These are phyloP conservation scores for Brachionus rubens DNA, from an alignment of 1,140 invertebrate genomes.

Conservation along the genomic window DNA sequence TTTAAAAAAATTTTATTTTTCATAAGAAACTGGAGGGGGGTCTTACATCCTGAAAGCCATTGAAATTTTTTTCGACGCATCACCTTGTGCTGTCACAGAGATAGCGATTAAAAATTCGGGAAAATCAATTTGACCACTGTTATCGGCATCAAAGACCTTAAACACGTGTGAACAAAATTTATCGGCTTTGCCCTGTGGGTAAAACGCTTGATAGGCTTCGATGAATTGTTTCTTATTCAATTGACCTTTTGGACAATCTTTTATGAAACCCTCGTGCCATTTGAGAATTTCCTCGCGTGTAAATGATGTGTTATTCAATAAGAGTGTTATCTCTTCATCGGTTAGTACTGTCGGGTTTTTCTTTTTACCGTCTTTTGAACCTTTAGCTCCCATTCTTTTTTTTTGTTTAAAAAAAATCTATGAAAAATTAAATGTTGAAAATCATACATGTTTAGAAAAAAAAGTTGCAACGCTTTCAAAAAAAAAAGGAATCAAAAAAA, in stretches of 20 bases:
- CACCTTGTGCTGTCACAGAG: conserved; percentile 35
- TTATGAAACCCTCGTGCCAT: conserved; percentile 57
- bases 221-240: conserved; percentile 47
- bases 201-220: conserved; percentile 36
- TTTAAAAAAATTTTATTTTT: neutral
- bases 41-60: conserved; percentile 33
- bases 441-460: no score
- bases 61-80: conserved; percentile 15
- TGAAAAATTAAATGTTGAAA: no score
- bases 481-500: neutral
- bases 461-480: no score
- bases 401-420: conserved; percentile 1
- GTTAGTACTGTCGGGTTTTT: conserved; percentile 45
- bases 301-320: conserved; percentile 60
- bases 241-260: conserved; percentile 47
- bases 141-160: conserved; percentile 38
- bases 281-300: conserved; percentile 59
- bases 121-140: conserved; percentile 44
- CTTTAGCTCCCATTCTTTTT: conserved; percentile 17
- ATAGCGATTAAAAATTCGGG: conserved; percentile 42
- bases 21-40: neutral
- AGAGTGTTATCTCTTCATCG: conserved; percentile 57
- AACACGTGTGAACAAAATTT: conserved; percentile 44
- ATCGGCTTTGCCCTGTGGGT: conserved; percentile 31
- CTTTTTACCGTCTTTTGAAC: conserved; percentile 15